Base-by-base conservation (phyloP, 1,140 invertebrate genomes). In the Babylonia areolata region DNA sequence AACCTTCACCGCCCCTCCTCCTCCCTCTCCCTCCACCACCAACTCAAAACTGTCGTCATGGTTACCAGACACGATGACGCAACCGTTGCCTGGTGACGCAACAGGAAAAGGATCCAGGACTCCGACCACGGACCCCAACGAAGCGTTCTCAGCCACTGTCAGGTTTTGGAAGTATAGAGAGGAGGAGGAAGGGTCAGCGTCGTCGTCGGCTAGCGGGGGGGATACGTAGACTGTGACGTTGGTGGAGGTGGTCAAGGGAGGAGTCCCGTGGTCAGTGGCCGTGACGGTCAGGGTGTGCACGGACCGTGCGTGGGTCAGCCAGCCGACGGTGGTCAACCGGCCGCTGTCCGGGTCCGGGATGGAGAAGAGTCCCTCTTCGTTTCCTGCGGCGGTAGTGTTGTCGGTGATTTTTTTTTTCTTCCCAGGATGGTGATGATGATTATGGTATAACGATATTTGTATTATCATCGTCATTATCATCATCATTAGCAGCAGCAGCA, bases 1-100 rank as follows among this genome's bases (percentile, higher is more conserved):
- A 9, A 77, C 17, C 15, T 37, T 15, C 20, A 40, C 33, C 75
- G 40, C 35, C 75, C 9, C 35, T 37, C 17, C 75, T 28, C 33
- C 35, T 2, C 75, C 71, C 23, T 75, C 71, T 11, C 5, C 75
- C 1, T 77, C 33, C 75, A 40, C 6, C 35, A 77, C 37, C 75
- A 77, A 9, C 35, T 39, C 37, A 23, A 77, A 77, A 28, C 75
- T 77, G 75, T 40, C 78, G 28, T 80, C 46, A 39, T 31, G 33
- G 46, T 80, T 80, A 3, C 78, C 78, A 23, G 78, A 80, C 42
- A 80, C 78, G 78, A 80, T 80, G 46, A 35, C 33, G 78, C 31
- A 80, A 17, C 15, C n/a, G 33, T 20, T 11, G 6, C 3, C 78
- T 15, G 1, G 9, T 31, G 78, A 33, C 33, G 78, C 42, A 6